Evolutionary conservation across 2,797 vertebrate species (phyloP).

Genomic region (Cossypha dichroa): DNA sequence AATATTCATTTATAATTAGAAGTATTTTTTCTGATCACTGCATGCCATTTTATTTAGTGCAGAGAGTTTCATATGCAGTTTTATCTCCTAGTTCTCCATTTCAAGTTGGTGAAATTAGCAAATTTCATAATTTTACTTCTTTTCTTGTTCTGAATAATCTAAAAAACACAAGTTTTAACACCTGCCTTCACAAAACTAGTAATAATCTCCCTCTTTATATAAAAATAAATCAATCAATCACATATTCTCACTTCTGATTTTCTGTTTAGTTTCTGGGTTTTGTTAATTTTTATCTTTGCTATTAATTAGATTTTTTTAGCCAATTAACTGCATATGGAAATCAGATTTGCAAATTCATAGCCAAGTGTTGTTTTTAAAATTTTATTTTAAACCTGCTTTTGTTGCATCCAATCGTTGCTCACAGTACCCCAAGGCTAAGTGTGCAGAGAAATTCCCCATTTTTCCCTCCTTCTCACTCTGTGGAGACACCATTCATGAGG

Average conservation of each 20-base stretch:
- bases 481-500: neutral
- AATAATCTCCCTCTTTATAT: neutral
- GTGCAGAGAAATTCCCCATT: neutral
- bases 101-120: neutral
- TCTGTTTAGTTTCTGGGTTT: fast-evolving
- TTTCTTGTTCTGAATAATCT: neutral
- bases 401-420: neutral
- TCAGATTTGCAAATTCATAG: neutral
- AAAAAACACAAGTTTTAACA: neutral
- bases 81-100: neutral
- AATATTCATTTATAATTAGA: neutral
- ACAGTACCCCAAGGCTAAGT: neutral
- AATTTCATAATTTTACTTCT: neutral
- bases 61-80: neutral
- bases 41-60: neutral
- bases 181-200: neutral
- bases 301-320: neutral
- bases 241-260: neutral
- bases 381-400: neutral
- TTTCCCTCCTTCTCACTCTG: neutral
- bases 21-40: neutral
- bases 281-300: neutral
- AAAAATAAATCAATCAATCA: neutral
- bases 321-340: neutral
- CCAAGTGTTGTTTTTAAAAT: neutral